These are phyloP conservation scores for Telmatochromis sp. DNA, from an alignment of 2,113 vertebrate genomes.

Conservation along the genomic window DNA sequence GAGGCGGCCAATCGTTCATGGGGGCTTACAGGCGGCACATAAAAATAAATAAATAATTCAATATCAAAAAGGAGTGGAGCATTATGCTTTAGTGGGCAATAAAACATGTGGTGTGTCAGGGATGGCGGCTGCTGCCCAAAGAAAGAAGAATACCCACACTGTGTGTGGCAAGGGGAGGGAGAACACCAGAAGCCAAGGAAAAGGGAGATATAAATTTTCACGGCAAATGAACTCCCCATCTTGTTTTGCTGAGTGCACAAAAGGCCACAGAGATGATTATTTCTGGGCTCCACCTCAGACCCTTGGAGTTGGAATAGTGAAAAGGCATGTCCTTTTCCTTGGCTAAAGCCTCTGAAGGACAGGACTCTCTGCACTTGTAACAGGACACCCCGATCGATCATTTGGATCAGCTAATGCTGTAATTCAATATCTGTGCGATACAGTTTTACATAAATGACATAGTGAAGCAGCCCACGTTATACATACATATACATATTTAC, in stretches of 20 bases:
- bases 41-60: slow-evolving; percentile 71
- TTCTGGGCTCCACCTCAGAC: slow-evolving; percentile 12
- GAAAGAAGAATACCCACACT: slow-evolving; percentile 40
- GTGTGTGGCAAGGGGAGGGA: background rate
- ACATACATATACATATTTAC: background rate
- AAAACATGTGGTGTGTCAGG: slow-evolving; percentile 59
- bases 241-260: slow-evolving; percentile 43
- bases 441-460: background rate
- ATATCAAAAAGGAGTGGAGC: slow-evolving; percentile 62
- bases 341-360: background rate
- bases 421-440: background rate
- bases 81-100: slow-evolving; percentile 69
- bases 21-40: slow-evolving; percentile 31
- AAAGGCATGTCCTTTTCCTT: background rate
- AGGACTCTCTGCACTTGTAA: background rate
- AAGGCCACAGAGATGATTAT: slow-evolving; percentile 41
- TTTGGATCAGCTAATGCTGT: background rate
- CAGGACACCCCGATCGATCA: background rate
- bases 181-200: slow-evolving; percentile 30
- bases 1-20: slow-evolving; percentile 51
- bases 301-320: background rate
- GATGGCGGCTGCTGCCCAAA: slow-evolving; percentile 28
- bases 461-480: background rate
- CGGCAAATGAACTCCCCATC: slow-evolving; percentile 52
- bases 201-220: slow-evolving; percentile 45